Evolutionary conservation across 1,140 invertebrate genomes (phyloP).

Genomic region (Gonioctena quinquepunctata): DNA sequence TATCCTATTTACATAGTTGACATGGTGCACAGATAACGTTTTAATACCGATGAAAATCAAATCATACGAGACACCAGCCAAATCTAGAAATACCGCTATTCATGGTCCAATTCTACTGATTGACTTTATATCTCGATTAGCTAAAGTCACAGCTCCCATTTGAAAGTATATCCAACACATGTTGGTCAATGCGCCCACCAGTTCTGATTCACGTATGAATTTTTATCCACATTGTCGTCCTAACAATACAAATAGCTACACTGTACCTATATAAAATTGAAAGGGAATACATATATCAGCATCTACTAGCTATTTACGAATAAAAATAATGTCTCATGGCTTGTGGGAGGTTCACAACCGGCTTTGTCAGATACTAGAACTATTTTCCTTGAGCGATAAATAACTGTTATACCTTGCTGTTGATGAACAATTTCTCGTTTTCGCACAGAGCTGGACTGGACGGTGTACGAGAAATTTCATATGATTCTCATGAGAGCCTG

Average conservation of each 20-base stretch:
- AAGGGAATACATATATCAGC: constrained; percentile 14
- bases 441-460: not conserved
- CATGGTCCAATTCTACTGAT: no score
- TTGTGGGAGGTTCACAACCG: constrained; percentile 13
- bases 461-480: no score
- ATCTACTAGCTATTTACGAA: not conserved
- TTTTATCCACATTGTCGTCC: not conserved
- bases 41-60: no score
- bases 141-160: not conserved
- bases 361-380: constrained; percentile 18
- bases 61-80: no score
- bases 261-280: constrained; percentile 7
- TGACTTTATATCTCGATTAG: not conserved
- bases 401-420: constrained; percentile 1
- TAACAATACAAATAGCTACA: constrained; percentile 1
- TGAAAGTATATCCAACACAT: not conserved
- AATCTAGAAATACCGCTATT: no score
- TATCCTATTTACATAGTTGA: no score
- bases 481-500: no score
- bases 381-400: constrained; percentile 19
- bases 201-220: not conserved
- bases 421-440: constrained; percentile 14
- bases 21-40: no score
- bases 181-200: not conserved
- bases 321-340: constrained; percentile 16